A percentile compares a stretch with the other conserved stretches of the same genome.
Conservation (phyloP, 2,888 invertebrate species). For the Rhopalosiphum nymphaeae region DNA sequence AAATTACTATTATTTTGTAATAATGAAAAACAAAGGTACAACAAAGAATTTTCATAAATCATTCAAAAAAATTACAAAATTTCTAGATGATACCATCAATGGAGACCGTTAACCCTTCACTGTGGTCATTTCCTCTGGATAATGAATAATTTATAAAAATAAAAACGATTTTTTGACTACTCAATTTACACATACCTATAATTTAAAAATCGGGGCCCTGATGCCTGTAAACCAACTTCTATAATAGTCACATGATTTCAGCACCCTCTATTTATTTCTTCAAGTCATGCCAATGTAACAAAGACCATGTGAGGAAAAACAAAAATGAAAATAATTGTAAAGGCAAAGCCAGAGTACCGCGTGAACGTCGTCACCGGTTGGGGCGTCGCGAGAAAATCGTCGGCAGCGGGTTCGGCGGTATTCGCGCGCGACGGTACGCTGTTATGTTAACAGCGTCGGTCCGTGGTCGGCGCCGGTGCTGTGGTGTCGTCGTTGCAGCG, state of each 20-base stretch:
- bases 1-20: not conserved
- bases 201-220: too few species aligned
- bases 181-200: too few species aligned
- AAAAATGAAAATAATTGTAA: not conserved
- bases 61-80: not conserved
- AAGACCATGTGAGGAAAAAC: not conserved
- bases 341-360: not conserved
- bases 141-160: too few species aligned
- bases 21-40: not conserved
- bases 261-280: not conserved
- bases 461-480: constrained; percentile 60
- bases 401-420: constrained; percentile 7
- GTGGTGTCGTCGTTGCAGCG: constrained; percentile 48
- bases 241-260: not conserved
- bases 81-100: not conserved
- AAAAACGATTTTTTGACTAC: too few species aligned
- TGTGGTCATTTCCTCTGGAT: not conserved
- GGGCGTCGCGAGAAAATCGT: not conserved
- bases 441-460: constrained; percentile 45
- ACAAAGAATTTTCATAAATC: not conserved
- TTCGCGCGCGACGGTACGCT: constrained; percentile 21
- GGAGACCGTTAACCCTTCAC: not conserved
- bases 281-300: not conserved
- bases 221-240: too few species aligned
- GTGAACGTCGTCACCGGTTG: not conserved